phyloP scores from a whole-genome alignment of 2,797 vertebrate genomes.

The Spondyliosoma cantharus region DNA sequence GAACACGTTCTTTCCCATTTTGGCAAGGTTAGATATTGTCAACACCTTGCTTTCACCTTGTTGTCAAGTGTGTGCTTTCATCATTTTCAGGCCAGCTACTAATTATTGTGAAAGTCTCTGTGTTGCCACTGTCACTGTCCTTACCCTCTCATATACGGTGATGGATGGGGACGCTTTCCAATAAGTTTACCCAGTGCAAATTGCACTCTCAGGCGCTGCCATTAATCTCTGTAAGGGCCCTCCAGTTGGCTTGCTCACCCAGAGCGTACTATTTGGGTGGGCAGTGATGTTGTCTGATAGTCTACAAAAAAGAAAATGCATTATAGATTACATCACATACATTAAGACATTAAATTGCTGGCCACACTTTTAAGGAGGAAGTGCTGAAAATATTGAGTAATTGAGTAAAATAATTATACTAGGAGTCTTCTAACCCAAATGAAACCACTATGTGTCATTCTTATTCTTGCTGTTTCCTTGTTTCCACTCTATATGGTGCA shows the following conservation, averaged over 20 bases:
- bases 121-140: slow-evolving; percentile 12
- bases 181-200: slow-evolving; percentile 44
- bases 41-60: slow-evolving; percentile 37
- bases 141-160: slow-evolving; percentile 34
- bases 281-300: neutral
- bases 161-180: slow-evolving; percentile 47
- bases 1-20: neutral
- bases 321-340: too few species aligned
- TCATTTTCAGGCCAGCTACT: slow-evolving; percentile 21
- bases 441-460: neutral
- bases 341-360: neutral
- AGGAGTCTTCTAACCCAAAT: neutral
- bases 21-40: neutral
- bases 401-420: too few species aligned
- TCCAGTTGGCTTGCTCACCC: slow-evolving; percentile 37
- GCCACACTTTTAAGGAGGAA: neutral
- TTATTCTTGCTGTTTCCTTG: too few species aligned
- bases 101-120: slow-evolving; percentile 30
- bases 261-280: neutral
- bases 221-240: slow-evolving; percentile 52
- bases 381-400: neutral
- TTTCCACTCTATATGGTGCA: neutral
- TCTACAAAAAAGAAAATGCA: neutral
- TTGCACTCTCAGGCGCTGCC: slow-evolving; percentile 37
- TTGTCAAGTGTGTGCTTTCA: slow-evolving; percentile 19